phyloP scores from a whole-genome alignment of 2,113 vertebrate species.

The Solea solea region DNA sequence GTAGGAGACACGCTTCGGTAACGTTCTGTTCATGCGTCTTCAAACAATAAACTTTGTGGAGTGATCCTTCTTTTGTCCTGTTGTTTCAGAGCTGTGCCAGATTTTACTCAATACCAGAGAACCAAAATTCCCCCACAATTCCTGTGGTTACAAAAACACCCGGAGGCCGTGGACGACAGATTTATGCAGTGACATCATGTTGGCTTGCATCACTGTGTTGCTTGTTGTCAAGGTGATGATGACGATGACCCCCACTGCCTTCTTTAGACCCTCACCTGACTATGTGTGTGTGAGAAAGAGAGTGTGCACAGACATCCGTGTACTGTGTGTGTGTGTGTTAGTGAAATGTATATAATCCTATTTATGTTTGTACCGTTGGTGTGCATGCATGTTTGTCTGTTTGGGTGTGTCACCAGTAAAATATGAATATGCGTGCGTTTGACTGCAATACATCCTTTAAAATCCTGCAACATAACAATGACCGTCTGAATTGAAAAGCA shows the following conservation, averaged over 20 bases:
- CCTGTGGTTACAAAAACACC: conserved; percentile 52
- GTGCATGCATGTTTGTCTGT: not conserved
- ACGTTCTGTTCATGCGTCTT: conserved; percentile 50
- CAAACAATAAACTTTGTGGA: conserved; percentile 61
- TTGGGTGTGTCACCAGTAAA: not conserved
- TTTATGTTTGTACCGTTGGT: not conserved
- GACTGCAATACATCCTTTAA: not conserved
- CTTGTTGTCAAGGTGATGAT: conserved; percentile 46
- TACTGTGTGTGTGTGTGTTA: not conserved
- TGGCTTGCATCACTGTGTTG: conserved; percentile 60
- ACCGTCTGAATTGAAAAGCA: too few species aligned
- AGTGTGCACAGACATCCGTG: not conserved
- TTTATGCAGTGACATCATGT: conserved; percentile 58
- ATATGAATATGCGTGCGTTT: not conserved
- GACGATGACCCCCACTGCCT: conserved; percentile 22
- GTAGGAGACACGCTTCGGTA: conserved; percentile 32
- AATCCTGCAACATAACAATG: too few species aligned
- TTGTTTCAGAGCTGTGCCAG: conserved; percentile 21
- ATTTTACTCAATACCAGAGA: conserved; percentile 17
- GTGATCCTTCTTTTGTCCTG: conserved; percentile 26
- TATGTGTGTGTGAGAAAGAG: not conserved
- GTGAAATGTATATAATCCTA: too few species aligned
- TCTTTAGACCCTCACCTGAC: conserved; percentile 22
- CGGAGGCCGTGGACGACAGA: conserved; percentile 33
- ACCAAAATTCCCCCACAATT: conserved; percentile 38